Percentiles rank a stretch among this genome's conserved stretches.
Evolutionary conservation across 2,113 vertebrate species (phyloP).

Genomic region (Xiphias gladius): DNA sequence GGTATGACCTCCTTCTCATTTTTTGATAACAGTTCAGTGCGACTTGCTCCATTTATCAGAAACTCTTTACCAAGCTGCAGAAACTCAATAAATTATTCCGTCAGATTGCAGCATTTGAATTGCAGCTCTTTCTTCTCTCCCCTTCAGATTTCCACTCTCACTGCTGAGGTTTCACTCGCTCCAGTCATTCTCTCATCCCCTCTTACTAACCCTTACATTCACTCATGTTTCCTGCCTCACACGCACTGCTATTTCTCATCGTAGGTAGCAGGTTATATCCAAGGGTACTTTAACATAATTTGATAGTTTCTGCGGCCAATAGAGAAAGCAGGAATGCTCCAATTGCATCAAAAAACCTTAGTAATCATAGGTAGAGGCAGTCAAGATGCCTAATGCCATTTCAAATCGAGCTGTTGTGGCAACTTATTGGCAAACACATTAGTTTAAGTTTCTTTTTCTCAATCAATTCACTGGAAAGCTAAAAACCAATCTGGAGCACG

Average conservation of each 20-base stretch:
- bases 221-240: conserved; percentile 51
- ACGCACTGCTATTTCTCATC: conserved; percentile 65
- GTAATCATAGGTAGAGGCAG: conserved; percentile 63
- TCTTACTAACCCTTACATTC: conserved; percentile 48
- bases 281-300: conserved; percentile 66
- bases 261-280: conserved; percentile 67
- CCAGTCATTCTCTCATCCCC: conserved; percentile 15
- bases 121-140: conserved; percentile 71
- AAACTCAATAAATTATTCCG: conserved; percentile 85
- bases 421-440: conserved; percentile 83
- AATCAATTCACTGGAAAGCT: conserved; percentile 83
- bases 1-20: conserved; percentile 70
- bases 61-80: conserved; percentile 79
- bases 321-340: conserved; percentile 57
- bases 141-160: conserved; percentile 63
- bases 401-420: conserved; percentile 74
- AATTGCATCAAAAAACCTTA: conserved; percentile 64
- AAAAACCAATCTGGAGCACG: conserved; percentile 81
- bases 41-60: conserved; percentile 85
- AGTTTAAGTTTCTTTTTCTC: conserved; percentile 84
- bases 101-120: conserved; percentile 83
- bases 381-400: conserved; percentile 75
- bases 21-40: conserved; percentile 83
- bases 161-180: conserved; percentile 41
- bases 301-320: conserved; percentile 72